Evolutionary conservation across 37 sponge, comb jelly and placozoan genomes (phyloP), one percentile per base, ranked within the genome.

Genomic region (Oopsacas minuta): DNA sequence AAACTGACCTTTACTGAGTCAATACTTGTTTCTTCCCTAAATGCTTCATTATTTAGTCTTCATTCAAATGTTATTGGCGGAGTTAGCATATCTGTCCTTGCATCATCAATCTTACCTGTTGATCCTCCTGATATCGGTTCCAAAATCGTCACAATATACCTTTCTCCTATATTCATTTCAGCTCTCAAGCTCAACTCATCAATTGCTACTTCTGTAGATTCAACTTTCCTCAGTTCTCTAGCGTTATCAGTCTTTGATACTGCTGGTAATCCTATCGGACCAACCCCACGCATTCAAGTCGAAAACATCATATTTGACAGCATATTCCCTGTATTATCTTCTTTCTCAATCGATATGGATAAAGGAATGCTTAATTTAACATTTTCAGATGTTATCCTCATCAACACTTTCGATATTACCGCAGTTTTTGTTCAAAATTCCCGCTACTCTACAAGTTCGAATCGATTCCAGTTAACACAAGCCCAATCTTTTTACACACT

Each of bases 301-400:
- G 37, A 35, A 23, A 52, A 38, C 7, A 53, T 94, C 37, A 35
- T 95, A 38, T 37, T 0, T 23, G 96, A 95, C 52, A 51, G 37
- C 10, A 88, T 90, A 15, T 84, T 88, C 52, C 91, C 96, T 5
- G 86, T 88, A 36, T 39, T 95, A 20, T 12, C 52, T 15, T 89
- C 85, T 23, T 95, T 88, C 37, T 53, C 85, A 0, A 87, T 95
- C 36, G 89, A 92, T 52, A 91, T 95, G 81, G 90, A 91, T 35
- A 86, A 82, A 32, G 93, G 91, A 22, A 52, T 37, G 10, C 87
- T 95, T 36, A 87, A 85, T 32, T 39, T 95, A 75, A 93, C 90
- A 0, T 95, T 93, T 82, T 92, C 87, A 35, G 96, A 95, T 89
- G 96, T 95, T 5, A 91, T 95, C 17, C 37, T 88, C 52, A 83